Evolutionary conservation across 2,888 invertebrate species (phyloP).

Genomic region (Acronicta aceris): DNA sequence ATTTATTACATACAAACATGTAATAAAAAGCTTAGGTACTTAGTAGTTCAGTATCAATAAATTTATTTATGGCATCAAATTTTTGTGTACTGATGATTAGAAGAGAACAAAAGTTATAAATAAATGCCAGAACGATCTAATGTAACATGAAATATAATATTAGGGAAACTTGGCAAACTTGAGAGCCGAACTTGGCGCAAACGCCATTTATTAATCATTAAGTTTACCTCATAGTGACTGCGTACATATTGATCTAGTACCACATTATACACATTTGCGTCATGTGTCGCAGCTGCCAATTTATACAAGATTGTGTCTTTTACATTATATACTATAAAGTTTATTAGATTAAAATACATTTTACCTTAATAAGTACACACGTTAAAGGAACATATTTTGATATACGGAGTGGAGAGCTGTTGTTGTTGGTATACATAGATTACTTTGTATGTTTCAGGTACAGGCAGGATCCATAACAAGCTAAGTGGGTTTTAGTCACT

Average conservation of each 20-base stretch:
- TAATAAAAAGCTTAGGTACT: slow-evolving; percentile 11
- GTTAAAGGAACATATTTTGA: slow-evolving; percentile 45
- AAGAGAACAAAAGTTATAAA: slow-evolving; percentile 29
- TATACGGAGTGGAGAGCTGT: slow-evolving; percentile 26
- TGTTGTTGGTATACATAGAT: slow-evolving; percentile 7
- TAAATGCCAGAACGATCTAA: slow-evolving; percentile 29
- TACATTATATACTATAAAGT: slow-evolving; percentile 47
- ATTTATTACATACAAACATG: slow-evolving; percentile 9
- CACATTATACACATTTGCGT: slow-evolving; percentile 26
- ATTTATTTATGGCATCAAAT: slow-evolving; percentile 23
- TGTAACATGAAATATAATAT: slow-evolving; percentile 29
- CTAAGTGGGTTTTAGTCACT: slow-evolving; percentile 7
- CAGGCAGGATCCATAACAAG: slow-evolving; percentile 7
- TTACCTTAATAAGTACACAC: slow-evolving; percentile 46
- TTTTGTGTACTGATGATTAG: slow-evolving; percentile 22
- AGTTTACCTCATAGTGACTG: slow-evolving; percentile 49
- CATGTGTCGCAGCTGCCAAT: slow-evolving; percentile 42
- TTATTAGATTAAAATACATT: slow-evolving; percentile 52
- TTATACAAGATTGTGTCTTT: slow-evolving; percentile 50
- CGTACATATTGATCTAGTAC: slow-evolving; percentile 45
- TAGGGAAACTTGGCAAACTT: slow-evolving; percentile 21
- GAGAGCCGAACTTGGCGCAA: slow-evolving; percentile 24
- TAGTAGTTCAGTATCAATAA: slow-evolving; percentile 9
- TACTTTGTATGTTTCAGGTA: slow-evolving; percentile 17
- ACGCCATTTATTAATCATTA: slow-evolving; percentile 35